Base-by-base conservation (phyloP, 2,797 vertebrate species). In the Knipowitschia caucasica region DNA sequence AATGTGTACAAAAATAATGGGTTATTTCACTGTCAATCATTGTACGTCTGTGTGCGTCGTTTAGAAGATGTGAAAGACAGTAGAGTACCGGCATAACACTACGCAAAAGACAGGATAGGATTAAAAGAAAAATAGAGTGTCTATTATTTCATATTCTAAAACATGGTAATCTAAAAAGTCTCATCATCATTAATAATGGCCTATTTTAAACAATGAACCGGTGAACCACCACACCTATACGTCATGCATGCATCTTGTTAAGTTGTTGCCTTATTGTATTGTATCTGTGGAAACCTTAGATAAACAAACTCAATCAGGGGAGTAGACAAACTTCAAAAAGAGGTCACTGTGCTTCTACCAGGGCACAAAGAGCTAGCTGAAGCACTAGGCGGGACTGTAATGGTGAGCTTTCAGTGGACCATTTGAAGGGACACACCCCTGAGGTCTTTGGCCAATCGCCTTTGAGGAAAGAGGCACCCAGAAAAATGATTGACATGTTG, bases 121-220 rank as follows among this genome's bases (percentile, higher is more conserved):
- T n/a, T n/a, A n/a, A n/a, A n/a, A n/a, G n/a, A n/a, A n/a, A n/a
- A n/a, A n/a, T n/a, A n/a, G n/a, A n/a, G n/a, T n/a, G n/a, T n/a
- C n/a, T n/a, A n/a, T n/a, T n/a, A n/a, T n/a, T n/a, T n/a, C n/a
- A n/a, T n/a, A n/a, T n/a, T n/a, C n/a, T n/a, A n/a, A n/a, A n/a
- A n/a, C n/a, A n/a, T n/a, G n/a, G n/a, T n/a, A n/a, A n/a, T n/a
- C n/a, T n/a, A n/a, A n/a, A n/a, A n/a, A n/a, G n/a, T n/a, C n/a
- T n/a, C n/a, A n/a, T n/a, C n/a, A n/a, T n/a, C n/a, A n/a, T n/a
- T n/a, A n/a, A n/a, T n/a, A n/a, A n/a, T n/a, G n/a, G n/a, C n/a
- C n/a, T n/a, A n/a, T n/a, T n/a, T n/a, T n/a, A 71, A 81, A 81
- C 65, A 77, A 66, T 29, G 62, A 81, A 76, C 80, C 68, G 49